A percentile compares a stretch with the other conserved stretches of the same genome.
Conservation (phyloP, 2,113 vertebrate species). For the Excalfactoria chinensis region DNA sequence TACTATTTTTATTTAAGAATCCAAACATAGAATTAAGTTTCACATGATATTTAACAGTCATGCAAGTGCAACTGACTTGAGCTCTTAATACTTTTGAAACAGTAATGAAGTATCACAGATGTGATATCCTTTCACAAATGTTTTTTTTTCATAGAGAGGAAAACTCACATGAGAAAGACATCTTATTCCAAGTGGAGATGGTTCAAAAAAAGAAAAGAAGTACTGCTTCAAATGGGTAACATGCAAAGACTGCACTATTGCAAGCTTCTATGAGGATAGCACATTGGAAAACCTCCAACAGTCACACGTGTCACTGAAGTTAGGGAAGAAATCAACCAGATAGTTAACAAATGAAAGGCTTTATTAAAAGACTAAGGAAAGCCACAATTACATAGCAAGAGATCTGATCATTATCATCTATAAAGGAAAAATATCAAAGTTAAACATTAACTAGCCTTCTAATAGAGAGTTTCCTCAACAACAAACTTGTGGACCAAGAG, state of each 20-base stretch:
- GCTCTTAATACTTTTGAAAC: not conserved
- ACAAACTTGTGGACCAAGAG: not conserved
- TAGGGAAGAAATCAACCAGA: not conserved
- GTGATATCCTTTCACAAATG: not conserved
- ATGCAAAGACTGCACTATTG: not conserved
- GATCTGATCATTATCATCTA: not conserved
- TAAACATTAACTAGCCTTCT: not conserved
- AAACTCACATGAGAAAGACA: not conserved
- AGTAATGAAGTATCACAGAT: not conserved
- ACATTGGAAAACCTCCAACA: not conserved
- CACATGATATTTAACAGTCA: not conserved
- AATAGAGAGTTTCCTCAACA: not conserved
- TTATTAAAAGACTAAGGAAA: not conserved
- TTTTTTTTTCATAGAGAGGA: not conserved
- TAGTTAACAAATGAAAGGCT: not conserved
- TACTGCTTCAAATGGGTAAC: not conserved
- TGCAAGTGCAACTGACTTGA: not conserved
- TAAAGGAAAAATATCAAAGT: not conserved
- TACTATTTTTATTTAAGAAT: not conserved
- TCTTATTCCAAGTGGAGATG: not conserved
- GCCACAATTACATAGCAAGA: not conserved
- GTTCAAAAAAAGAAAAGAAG: not conserved
- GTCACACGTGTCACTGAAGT: not conserved
- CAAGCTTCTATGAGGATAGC: not conserved
- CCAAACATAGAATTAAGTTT: not conserved